Evolutionary conservation across 2,888 invertebrate genomes (phyloP).

Genomic region (Colostygia pectinataria): DNA sequence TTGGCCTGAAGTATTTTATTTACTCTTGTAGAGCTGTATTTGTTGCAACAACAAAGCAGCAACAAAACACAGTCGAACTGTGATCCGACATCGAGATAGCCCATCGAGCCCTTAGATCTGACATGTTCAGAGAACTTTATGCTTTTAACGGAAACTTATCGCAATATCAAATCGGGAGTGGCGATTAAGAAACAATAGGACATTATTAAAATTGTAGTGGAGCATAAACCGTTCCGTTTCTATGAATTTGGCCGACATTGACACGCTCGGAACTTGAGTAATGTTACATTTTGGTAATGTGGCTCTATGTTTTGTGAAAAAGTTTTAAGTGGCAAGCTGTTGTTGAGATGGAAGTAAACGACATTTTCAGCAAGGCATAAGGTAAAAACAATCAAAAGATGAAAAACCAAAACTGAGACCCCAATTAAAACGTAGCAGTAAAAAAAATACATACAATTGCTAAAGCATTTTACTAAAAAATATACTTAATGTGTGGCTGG

Average conservation of each 20-base stretch:
- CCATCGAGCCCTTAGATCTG: conserved; percentile 64
- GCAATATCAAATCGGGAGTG: conserved; percentile 67
- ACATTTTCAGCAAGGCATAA: not conserved
- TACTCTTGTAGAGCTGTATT: conserved; percentile 35
- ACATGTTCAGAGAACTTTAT: conserved; percentile 60
- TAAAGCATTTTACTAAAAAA: too few species aligned
- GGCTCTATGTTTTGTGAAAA: conserved; percentile 37
- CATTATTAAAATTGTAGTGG: conserved; percentile 71
- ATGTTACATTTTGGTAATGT: conserved; percentile 33
- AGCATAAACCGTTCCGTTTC: conserved; percentile 69
- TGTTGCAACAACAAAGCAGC: conserved; percentile 7
- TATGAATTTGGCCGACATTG: conserved; percentile 46
- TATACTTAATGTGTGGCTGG: too few species aligned
- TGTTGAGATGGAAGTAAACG: not conserved
- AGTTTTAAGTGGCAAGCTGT: conserved; percentile 29
- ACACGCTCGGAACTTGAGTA: conserved; percentile 32
- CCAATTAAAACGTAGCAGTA: not conserved
- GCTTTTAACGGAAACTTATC: conserved; percentile 75
- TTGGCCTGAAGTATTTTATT: conserved; percentile 54
- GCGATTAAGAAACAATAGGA: conserved; percentile 78
- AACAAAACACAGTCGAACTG: conserved; percentile 55
- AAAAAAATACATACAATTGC: too few species aligned
- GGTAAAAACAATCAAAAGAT: not conserved
- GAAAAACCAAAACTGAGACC: not conserved
- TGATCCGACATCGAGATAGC: conserved; percentile 67